phyloP scores from a whole-genome alignment of 23 tunicate genomes.

The Trididemnum miniatum region DNA sequence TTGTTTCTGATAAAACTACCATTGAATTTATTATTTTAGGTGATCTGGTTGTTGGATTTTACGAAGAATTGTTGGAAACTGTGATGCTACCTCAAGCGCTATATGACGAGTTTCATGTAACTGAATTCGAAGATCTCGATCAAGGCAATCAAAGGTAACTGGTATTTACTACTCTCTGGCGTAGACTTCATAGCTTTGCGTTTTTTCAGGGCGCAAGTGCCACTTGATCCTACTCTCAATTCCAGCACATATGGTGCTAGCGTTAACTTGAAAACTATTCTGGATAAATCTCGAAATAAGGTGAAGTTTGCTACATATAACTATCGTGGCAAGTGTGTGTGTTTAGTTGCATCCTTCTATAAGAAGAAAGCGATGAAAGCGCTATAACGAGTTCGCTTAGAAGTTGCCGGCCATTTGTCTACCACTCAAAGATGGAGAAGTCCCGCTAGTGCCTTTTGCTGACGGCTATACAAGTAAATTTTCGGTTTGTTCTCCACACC shows the following conservation, averaged over 20 bases:
- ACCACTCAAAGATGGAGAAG: no score
- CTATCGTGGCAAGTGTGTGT: no score
- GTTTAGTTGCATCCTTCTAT: no score
- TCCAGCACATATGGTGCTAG: neutral
- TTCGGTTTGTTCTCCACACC: no score
- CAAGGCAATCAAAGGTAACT: no score
- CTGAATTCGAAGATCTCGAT: conserved; percentile 15
- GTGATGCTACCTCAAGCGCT: conserved; percentile 22
- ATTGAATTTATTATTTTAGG: neutral
- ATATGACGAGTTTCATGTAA: no score
- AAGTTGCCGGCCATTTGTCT: no score
- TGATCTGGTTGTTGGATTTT: conserved; percentile 21
- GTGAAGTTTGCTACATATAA: neutral
- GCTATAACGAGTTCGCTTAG: no score
- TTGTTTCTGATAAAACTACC: no score
- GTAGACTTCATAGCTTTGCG: neutral
- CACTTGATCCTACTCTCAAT: neutral
- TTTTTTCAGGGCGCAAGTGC: neutral
- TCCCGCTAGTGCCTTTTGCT: no score
- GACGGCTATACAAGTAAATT: no score
- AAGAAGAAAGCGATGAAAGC: no score
- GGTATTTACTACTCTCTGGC: neutral
- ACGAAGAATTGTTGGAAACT: neutral
- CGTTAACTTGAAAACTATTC: neutral
- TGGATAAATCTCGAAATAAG: neutral